These are phyloP conservation scores for Colossoma macropomum DNA, from an alignment of 2,113 vertebrate species.

Conservation along the genomic window DNA sequence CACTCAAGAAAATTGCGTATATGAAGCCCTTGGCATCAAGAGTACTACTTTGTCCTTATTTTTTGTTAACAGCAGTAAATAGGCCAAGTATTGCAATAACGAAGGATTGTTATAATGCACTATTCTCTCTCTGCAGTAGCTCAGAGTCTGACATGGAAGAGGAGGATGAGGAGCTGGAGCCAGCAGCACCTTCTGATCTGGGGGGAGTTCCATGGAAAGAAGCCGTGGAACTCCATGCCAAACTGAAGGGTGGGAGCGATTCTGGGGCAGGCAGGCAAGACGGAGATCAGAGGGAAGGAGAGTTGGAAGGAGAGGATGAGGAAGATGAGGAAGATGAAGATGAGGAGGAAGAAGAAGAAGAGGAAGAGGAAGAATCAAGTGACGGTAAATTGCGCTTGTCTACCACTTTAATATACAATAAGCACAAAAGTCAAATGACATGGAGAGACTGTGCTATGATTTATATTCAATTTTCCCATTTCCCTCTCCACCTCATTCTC, in stretches of 20 bases:
- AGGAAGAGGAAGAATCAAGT: conserved; percentile 80
- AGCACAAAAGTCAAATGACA: not conserved
- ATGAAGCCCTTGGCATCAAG: too few relatives aligned
- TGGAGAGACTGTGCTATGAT: conserved; percentile 19
- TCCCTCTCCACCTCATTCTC: conserved; percentile 34
- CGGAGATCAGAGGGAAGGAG: conserved; percentile 63
- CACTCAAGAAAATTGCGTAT: too few relatives aligned
- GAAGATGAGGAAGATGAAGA: conserved; percentile 52
- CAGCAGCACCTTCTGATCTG: conserved; percentile 82
- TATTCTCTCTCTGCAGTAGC: conserved; percentile 78
- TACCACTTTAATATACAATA: not conserved
- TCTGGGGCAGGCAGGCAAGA: conserved; percentile 73
- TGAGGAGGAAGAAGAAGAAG: conserved; percentile 59
- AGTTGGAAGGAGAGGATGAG: conserved; percentile 67
- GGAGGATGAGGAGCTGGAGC: conserved; percentile 76
- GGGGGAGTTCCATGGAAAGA: conserved; percentile 94
- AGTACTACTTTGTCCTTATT: too few relatives aligned
- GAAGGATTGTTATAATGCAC: not conserved
- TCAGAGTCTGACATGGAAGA: conserved; percentile 97
- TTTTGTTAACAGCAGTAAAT: too few relatives aligned
- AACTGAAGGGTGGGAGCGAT: conserved; percentile 81
- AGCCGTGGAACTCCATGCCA: conserved; percentile 88
- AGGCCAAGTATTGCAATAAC: too few relatives aligned
- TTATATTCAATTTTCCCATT: conserved; percentile 11
- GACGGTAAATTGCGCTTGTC: conserved; percentile 79